A percentile compares a stretch with the other conserved stretches of the same genome.
Evolutionary conservation across 2,888 invertebrate species (phyloP).

Genomic region (Cheilosia variabilis): DNA sequence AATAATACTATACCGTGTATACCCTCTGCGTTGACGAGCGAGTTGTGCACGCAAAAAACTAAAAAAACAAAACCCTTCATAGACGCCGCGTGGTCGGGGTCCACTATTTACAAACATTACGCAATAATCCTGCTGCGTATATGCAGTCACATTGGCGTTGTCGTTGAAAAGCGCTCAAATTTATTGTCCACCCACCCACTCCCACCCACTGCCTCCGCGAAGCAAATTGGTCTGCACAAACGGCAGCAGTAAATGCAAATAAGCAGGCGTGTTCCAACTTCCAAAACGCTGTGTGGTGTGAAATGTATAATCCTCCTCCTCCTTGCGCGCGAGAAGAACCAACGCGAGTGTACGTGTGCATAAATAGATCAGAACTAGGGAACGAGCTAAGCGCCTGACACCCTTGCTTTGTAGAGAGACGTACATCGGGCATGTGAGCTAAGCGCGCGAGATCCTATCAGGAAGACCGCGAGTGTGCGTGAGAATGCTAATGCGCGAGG

Average conservation of each 20-base stretch:
- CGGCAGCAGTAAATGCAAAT: conserved; percentile 70
- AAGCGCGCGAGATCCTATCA: conserved; percentile 29
- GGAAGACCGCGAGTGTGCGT: conserved; percentile 26
- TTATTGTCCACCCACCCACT: conserved; percentile 45
- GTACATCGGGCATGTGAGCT: conserved; percentile 1
- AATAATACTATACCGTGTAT: conserved; percentile 15
- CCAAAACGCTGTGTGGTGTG: conserved; percentile 47
- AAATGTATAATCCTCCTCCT: conserved; percentile 49
- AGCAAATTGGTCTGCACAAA: conserved; percentile 29
- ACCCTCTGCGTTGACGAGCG: conserved; percentile 33
- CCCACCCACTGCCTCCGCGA: conserved; percentile 17
- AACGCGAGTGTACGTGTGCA: conserved; percentile 34
- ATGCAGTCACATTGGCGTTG: conserved; percentile 26
- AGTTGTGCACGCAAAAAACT: conserved; percentile 56
- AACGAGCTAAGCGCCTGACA: conserved; percentile 37
- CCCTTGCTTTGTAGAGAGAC: conserved; percentile 1
- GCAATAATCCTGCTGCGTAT: conserved; percentile 63
- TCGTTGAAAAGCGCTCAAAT: conserved; percentile 58
- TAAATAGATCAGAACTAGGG: conserved; percentile 65
- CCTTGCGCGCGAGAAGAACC: conserved; percentile 6
- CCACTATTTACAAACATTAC: conserved; percentile 57
- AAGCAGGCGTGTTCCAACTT: conserved; percentile 53
- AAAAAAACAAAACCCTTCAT: background rate
- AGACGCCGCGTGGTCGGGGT: conserved; percentile 8
- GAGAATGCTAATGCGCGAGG: conserved; percentile 27